Conservation (phyloP, 2,888 invertebrate genomes). For the Kryphioiulus occultus region DNA sequence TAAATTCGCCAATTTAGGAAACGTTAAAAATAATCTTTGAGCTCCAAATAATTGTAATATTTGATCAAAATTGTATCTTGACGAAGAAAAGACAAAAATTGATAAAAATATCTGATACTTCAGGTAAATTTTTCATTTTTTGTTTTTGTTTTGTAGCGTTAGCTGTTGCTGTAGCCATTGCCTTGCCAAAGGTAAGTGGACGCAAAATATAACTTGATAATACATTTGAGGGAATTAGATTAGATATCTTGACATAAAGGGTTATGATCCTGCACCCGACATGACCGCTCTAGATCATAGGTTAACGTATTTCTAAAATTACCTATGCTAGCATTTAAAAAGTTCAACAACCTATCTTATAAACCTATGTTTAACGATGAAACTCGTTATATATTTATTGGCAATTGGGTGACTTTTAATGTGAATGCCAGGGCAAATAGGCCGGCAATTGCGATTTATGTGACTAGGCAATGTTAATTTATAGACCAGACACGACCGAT, state of each 20-base stretch:
- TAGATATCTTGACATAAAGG: not conserved
- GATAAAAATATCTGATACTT: not conserved
- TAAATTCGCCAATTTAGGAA: too few relatives aligned
- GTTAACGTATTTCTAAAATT: not conserved
- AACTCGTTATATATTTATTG: not conserved
- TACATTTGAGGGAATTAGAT: not conserved
- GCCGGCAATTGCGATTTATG: not conserved
- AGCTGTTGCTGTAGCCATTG: conserved; percentile 18
- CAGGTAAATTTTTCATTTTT: not conserved
- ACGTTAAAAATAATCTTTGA: too few relatives aligned
- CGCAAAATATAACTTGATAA: not conserved
- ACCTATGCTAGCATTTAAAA: not conserved
- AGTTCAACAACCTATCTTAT: not conserved
- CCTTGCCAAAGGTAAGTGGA: conserved; percentile 15
- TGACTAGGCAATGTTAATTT: not conserved
- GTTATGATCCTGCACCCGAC: not conserved
- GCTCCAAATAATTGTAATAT: not conserved
- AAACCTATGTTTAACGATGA: not conserved
- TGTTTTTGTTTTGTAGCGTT: not conserved
- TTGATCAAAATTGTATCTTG: not conserved
- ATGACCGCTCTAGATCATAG: not conserved
- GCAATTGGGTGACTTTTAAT: not conserved
- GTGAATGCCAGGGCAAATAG: not conserved
- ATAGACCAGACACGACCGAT: not conserved
- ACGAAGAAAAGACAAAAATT: not conserved